phyloP scores from a whole-genome alignment of 1,140 invertebrate genomes.

The Plectrocnemia conspersa region DNA sequence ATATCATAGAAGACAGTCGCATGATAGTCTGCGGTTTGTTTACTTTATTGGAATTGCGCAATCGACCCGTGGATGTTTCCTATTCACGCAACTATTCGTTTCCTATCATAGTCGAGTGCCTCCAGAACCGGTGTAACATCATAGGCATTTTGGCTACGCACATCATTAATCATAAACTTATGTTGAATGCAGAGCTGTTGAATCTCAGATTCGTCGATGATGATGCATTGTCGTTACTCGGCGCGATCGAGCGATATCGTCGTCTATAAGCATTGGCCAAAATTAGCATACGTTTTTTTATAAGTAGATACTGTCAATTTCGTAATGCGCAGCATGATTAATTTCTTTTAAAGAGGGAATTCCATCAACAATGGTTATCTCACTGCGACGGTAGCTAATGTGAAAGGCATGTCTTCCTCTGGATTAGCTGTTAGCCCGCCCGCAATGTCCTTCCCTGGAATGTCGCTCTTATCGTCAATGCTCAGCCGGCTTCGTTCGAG shows the following conservation, averaged over 20 bases:
- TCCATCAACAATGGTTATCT: constrained; percentile 25
- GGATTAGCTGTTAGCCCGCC: constrained; percentile 30
- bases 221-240: neutral
- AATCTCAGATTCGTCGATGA: neutral
- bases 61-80: too few relatives aligned
- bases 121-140: neutral
- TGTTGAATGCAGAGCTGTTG: neutral
- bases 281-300: neutral
- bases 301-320: constrained; percentile 11
- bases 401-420: constrained; percentile 32
- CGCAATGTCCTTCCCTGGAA: constrained; percentile 28
- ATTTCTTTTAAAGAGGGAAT: constrained; percentile 20
- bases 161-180: neutral
- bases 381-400: constrained; percentile 30
- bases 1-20: neutral
- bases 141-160: neutral
- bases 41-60: neutral
- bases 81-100: too few relatives aligned
- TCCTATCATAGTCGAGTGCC: neutral
- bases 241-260: neutral
- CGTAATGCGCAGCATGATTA: constrained; percentile 19
- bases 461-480: constrained; percentile 29
- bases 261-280: neutral
- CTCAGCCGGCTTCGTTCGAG: too few relatives aligned
- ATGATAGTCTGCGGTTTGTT: too few relatives aligned